These are phyloP conservation scores for Geopemphigus sp. DNA, from an alignment of 1,140 invertebrate genomes.

Conservation along the genomic window DNA sequence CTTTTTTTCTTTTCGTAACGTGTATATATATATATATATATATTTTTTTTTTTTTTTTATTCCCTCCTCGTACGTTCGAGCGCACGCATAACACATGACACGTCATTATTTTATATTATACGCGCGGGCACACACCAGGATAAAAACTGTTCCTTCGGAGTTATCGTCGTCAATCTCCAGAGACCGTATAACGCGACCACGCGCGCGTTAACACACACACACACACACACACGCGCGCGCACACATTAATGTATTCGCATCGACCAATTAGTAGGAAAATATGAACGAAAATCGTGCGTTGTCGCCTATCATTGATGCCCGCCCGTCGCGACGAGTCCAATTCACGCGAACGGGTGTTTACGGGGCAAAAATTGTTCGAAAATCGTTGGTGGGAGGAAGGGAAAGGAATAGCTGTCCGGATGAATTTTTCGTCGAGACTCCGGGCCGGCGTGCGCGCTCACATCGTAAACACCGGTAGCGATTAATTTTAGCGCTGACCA, in stretches of 20 bases:
- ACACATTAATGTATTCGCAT: neutral
- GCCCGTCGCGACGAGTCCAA: too few relatives aligned
- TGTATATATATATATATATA: neutral
- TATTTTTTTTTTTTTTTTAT: too few relatives aligned
- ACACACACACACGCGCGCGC: too few relatives aligned
- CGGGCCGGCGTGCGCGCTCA: too few relatives aligned
- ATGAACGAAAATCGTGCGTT: slow-evolving; percentile 2
- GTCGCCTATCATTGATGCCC: too few relatives aligned
- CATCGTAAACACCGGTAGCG: slow-evolving; percentile 24
- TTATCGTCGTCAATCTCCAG: slow-evolving; percentile 23
- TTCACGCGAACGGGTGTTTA: too few relatives aligned
- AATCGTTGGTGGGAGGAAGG: too few relatives aligned
- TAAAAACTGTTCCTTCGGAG: slow-evolving; percentile 25
- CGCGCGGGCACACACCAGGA: neutral
- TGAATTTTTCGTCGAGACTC: too few relatives aligned
- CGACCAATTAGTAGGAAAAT: neutral
- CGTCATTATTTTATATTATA: slow-evolving; percentile 49
- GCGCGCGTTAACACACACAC: too few relatives aligned
- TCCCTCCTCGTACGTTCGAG: slow-evolving; percentile 9
- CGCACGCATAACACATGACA: slow-evolving; percentile 46
- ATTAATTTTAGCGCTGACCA: slow-evolving; percentile 15
- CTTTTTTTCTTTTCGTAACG: slow-evolving; percentile 13
- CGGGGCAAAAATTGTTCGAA: too few relatives aligned
- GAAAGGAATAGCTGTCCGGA: too few relatives aligned
- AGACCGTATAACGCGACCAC: slow-evolving; percentile 14